Percentiles rank a stretch among this genome's conserved stretches.
Conservation (phyloP, 2,113 vertebrate genomes). For the Numida meleagris region DNA sequence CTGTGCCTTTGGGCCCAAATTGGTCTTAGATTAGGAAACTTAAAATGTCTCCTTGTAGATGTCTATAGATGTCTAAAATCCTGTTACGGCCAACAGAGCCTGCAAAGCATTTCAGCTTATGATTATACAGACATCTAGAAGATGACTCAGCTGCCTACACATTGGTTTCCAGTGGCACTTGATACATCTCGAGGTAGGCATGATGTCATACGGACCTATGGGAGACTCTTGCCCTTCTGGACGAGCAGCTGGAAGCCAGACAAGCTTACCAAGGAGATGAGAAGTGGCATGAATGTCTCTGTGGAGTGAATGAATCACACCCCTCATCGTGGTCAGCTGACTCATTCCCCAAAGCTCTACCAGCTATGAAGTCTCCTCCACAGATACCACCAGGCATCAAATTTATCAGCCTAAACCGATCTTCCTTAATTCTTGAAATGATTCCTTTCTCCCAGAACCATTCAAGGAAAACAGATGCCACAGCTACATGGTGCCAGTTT, state of each 20-base stretch:
- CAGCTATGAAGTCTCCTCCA: rapidly evolving
- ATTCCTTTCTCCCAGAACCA: not conserved
- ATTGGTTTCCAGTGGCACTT: not conserved
- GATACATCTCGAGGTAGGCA: rapidly evolving
- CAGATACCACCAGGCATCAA: not conserved
- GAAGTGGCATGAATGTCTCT: not conserved
- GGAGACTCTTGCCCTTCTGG: not conserved
- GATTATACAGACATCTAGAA: not conserved
- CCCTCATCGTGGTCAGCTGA: not conserved
- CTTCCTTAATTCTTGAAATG: not conserved
- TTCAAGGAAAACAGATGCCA: not conserved
- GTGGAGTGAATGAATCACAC: not conserved
- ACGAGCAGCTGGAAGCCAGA: not conserved
- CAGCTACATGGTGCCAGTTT: not conserved
- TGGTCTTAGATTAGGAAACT: not conserved
- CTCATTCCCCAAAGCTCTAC: not conserved
- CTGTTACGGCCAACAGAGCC: not conserved
- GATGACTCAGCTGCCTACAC: not conserved
- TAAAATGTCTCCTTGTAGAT: not conserved
- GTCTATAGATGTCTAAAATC: not conserved
- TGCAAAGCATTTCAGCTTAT: not conserved
- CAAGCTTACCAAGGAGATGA: not conserved
- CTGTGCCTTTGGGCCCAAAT: not conserved
- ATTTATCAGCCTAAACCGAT: not conserved
- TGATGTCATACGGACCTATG: not conserved